These are phyloP conservation scores for Glyptemys insculpta DNA, from an alignment of 2,797 vertebrate genomes.

Conservation along the genomic window DNA sequence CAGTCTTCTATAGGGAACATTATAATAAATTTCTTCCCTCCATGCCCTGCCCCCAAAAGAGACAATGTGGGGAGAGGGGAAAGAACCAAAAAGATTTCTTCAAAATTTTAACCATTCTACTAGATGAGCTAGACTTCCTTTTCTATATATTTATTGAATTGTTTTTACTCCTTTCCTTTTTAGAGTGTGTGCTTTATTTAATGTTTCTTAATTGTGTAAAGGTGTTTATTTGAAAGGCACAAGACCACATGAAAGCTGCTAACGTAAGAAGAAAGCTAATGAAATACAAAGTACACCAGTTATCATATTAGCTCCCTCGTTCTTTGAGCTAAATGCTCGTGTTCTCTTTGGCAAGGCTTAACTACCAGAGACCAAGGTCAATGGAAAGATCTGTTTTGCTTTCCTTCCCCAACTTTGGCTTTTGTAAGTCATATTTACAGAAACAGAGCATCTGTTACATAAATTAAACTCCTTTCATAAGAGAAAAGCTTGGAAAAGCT, in stretches of 20 bases:
- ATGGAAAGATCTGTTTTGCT: background rate
- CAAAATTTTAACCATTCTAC: background rate
- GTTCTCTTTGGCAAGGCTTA: background rate
- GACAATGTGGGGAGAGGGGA: background rate
- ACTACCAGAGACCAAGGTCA: background rate
- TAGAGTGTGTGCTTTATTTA: background rate
- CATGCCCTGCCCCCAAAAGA: background rate
- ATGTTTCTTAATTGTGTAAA: background rate
- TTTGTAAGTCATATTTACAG: slow-evolving; percentile 7
- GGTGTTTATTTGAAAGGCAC: background rate
- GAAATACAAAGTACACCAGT: background rate
- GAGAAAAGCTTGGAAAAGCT: background rate
- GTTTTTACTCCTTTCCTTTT: background rate
- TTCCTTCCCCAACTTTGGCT: background rate
- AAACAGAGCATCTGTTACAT: background rate
- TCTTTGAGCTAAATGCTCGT: background rate
- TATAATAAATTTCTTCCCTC: accelerated
- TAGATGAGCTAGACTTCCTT: background rate
- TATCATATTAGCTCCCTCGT: background rate
- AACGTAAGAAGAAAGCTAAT: background rate
- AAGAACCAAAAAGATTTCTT: background rate
- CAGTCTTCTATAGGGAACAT: background rate
- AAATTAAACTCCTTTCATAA: background rate
- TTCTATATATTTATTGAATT: background rate
- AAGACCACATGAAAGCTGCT: background rate